Conservation (phyloP, 2,797 vertebrate genomes). For the Sebastes hubbsi region DNA sequence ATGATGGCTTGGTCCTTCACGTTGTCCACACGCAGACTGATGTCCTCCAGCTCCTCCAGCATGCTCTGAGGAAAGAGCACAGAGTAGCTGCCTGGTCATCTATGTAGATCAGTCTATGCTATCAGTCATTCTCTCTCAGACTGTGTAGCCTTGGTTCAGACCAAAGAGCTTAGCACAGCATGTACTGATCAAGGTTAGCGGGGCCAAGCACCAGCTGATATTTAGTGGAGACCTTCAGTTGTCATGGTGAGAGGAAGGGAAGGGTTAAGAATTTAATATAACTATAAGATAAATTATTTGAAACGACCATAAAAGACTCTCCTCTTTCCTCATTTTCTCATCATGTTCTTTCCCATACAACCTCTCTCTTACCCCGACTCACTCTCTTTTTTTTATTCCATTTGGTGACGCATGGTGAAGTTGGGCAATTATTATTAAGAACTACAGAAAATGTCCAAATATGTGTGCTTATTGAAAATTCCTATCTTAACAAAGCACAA, state of each 20-base stretch:
- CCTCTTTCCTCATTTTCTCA: neutral
- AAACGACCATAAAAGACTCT: neutral
- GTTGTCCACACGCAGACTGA: constrained; percentile 88
- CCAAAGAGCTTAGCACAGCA: constrained; percentile 3
- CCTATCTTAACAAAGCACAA: neutral
- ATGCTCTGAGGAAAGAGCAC: constrained; percentile 81
- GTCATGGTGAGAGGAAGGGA: neutral
- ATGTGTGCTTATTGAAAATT: neutral
- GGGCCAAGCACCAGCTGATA: neutral
- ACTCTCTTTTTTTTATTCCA: neutral
- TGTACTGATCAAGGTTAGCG: constrained; percentile 34
- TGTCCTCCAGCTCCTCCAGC: constrained; percentile 89
- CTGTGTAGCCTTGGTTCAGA: constrained; percentile 24
- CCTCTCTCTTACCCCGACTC: neutral
- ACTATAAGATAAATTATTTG: neutral
- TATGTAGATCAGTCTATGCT: neutral
- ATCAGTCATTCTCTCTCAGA: constrained; percentile 10
- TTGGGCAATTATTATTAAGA: neutral
- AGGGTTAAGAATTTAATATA: constrained; percentile 8
- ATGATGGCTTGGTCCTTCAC: constrained; percentile 91
- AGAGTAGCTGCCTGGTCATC: constrained; percentile 2
- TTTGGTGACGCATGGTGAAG: neutral
- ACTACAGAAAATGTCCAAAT: neutral
- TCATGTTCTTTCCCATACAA: neutral
- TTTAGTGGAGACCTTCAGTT: constrained; percentile 31